A percentile compares a stretch with the other conserved stretches of the same genome.
These are phyloP conservation scores for Nebria salina DNA, from an alignment of 2,888 invertebrate genomes.

Conservation along the genomic window DNA sequence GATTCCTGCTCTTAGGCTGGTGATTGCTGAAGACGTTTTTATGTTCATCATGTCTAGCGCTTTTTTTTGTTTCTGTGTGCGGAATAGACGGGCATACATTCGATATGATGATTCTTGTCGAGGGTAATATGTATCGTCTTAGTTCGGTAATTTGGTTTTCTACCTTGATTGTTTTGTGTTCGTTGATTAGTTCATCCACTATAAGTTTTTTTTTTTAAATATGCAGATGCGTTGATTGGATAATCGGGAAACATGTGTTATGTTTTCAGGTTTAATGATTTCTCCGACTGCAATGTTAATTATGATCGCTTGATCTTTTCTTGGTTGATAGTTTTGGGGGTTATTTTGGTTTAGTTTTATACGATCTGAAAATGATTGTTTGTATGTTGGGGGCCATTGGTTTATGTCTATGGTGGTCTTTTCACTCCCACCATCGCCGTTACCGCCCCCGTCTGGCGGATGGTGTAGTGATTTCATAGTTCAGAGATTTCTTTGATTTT, in stretches of 20 bases:
- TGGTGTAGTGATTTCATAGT: neutral
- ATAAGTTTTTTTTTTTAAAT: neutral
- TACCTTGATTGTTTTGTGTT: neutral
- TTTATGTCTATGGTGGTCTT: neutral
- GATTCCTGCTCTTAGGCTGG: neutral
- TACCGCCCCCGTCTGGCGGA: neutral
- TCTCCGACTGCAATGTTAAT: neutral
- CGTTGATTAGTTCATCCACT: neutral
- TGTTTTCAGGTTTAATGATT: neutral
- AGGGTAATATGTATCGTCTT: neutral
- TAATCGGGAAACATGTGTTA: too few relatives aligned
- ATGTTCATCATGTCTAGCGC: neutral
- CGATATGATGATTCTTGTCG: neutral
- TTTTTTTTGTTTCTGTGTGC: neutral
- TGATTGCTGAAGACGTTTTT: neutral
- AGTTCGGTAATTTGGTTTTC: neutral
- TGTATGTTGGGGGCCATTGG: neutral
- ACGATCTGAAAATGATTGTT: neutral
- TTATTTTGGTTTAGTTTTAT: neutral
- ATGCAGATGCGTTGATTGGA: neutral
- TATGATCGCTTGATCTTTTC: neutral
- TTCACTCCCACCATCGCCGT: neutral
- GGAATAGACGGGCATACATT: neutral
- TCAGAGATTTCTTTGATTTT: neutral
- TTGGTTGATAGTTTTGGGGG: neutral